Base-by-base conservation (phyloP, 2,888 invertebrate species). In the Gandaritis pyraliata region DNA sequence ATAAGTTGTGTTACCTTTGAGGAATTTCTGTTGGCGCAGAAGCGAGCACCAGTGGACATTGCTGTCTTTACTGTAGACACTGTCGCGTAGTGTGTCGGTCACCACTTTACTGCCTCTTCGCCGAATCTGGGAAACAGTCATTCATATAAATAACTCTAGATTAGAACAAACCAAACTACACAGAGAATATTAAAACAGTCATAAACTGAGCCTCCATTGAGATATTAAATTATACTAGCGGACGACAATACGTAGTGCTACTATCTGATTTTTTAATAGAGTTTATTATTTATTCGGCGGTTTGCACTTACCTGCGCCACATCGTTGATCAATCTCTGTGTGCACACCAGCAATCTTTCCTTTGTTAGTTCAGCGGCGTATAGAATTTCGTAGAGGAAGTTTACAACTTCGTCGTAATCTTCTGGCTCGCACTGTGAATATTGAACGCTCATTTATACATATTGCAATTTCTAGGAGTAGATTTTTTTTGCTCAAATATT, bases 321-420 rank as follows among this genome's bases (percentile, higher is more conserved):
- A 66, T 97, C 96, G 72, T 97, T 97, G 50, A 95, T 93, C 88
- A 98, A 94, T 83, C 97, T 96, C 65, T 95, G 95, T 0, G 96
- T 96, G 68, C 96, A 95, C 29, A 97, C 95, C 73, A 95, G 94
- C 48, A 97, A 82, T 66, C 97, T 90, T 53, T 97, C 96, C 12
- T 94, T 93, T 0, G 94, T 95, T 71, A 97, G 94, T 69, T 95
- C 93, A 0, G 96, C 94, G 7, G 94, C 85, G 75, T 94, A 96
- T 33, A 98, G 78, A 30, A 98, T 89, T 73, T 97, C 96, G 68
- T 94, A 93, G 54, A 97, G 83, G 94, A 97, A 97, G 54, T 94
- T 91, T 11, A 98, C 94, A 0, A 97, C 96, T 66, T 93, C 93
- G 13, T 93, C 92, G 78, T 96, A 97, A 78, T 97, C 97, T 53